These are phyloP conservation scores for Siphamia tubifer DNA, from an alignment of 2,113 vertebrate species.

Conservation along the genomic window DNA sequence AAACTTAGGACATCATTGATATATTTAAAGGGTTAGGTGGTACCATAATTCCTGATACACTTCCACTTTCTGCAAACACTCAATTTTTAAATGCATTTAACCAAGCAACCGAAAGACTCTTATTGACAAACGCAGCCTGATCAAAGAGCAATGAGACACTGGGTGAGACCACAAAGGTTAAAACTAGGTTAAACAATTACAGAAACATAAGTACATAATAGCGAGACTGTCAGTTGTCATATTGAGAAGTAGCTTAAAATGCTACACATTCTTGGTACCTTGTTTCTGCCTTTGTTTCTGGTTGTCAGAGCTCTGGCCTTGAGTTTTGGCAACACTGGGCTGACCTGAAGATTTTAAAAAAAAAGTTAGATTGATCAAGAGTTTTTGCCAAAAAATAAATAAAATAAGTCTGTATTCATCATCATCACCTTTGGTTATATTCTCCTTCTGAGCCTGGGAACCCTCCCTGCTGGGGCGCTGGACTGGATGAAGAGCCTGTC, in stretches of 20 bases:
- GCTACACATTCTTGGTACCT: constrained; percentile 77
- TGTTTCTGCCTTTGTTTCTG: constrained; percentile 87
- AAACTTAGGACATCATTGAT: not conserved
- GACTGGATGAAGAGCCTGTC: constrained; percentile 49
- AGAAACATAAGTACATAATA: no score
- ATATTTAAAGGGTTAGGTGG: no score
- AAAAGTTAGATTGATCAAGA: not conserved
- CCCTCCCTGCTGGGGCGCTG: constrained; percentile 58
- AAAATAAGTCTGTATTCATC: no score
- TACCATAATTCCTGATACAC: not conserved
- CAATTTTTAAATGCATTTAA: no score
- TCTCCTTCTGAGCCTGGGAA: constrained; percentile 63
- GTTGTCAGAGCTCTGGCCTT: constrained; percentile 49
- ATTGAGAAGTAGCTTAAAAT: not conserved
- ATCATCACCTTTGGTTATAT: constrained; percentile 48
- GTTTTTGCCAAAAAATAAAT: no score
- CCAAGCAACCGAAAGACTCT: no score
- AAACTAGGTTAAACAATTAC: no score
- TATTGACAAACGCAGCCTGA: no score
- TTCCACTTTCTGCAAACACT: no score
- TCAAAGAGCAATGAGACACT: no score
- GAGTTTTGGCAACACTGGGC: constrained; percentile 5
- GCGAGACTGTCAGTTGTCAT: no score
- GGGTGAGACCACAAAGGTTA: no score
- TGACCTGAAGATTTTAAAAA: constrained; percentile 29